Evolutionary conservation across 2,113 vertebrate genomes (phyloP).

Genomic region (Tetrao urogallus): DNA sequence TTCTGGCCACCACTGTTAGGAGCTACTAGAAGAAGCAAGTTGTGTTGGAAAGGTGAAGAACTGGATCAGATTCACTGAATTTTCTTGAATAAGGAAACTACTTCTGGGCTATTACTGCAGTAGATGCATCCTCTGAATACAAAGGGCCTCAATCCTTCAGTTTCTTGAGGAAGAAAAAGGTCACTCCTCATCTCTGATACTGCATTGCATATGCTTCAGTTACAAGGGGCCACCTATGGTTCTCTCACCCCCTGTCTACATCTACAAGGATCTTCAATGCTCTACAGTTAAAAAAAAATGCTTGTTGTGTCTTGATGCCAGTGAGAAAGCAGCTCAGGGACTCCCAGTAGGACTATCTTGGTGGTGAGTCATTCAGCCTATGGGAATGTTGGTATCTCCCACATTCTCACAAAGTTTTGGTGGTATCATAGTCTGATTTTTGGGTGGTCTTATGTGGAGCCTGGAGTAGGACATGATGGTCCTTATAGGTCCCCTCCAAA

Average conservation of each 20-base stretch:
- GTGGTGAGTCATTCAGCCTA: not conserved
- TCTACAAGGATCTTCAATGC: not conserved
- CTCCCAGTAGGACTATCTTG: not conserved
- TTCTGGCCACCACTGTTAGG: not conserved
- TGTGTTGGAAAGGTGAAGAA: not conserved
- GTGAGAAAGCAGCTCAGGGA: not conserved
- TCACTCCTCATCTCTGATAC: rapidly evolving
- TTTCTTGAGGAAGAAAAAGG: not conserved
- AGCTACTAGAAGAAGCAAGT: not conserved
- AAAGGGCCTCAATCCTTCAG: not conserved
- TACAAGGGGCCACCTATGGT: rapidly evolving
- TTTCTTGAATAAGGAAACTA: not conserved
- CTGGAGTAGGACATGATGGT: no score
- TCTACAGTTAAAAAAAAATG: not conserved
- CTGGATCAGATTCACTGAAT: not conserved
- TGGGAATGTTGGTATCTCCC: not conserved
- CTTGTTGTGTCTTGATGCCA: not conserved
- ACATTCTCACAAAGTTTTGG: not conserved
- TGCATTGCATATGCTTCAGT: not conserved
- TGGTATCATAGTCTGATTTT: not conserved
- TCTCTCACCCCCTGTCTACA: rapidly evolving
- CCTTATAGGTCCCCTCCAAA: no score
- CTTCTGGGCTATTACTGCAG: not conserved
- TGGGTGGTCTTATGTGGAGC: no score
- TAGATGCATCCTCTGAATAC: not conserved